phyloP scores from a whole-genome alignment of 35 echinoderm and acorn worm species.

The Patiria miniata region DNA sequence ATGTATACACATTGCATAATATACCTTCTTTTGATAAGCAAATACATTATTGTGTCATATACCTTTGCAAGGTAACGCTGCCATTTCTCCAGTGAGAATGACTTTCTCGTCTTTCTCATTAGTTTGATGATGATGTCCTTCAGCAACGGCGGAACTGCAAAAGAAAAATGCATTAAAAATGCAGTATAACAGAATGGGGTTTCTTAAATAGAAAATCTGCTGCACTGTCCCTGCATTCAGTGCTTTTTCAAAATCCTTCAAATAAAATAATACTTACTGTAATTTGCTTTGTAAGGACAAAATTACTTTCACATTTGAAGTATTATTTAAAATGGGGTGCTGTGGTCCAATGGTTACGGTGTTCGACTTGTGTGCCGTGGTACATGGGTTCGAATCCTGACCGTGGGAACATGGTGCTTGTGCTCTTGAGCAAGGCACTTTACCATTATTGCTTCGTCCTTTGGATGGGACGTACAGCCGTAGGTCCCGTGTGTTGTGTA shows the following conservation, averaged over 20 bases:
- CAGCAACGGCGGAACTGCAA: slow-evolving; percentile 58
- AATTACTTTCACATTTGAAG: no score
- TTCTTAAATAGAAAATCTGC: background rate
- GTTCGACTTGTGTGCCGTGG: no score
- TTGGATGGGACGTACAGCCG: no score
- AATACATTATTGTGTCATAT: background rate
- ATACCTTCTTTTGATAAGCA: no score
- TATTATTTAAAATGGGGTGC: no score
- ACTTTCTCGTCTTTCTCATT: slow-evolving; percentile 69
- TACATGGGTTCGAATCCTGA: no score
- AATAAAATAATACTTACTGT: background rate
- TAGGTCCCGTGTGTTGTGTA: no score
- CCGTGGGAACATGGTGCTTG: no score
- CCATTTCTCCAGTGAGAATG: slow-evolving; percentile 77
- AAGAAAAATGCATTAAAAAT: slow-evolving; percentile 2
- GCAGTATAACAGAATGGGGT: background rate
- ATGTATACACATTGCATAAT: no score
- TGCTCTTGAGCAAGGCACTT: no score
- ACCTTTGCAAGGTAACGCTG: slow-evolving; percentile 85
- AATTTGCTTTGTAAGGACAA: background rate
- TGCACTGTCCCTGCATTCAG: background rate
- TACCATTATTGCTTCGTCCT: no score
- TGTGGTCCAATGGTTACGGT: no score
- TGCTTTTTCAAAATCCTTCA: background rate
- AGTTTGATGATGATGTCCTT: slow-evolving; percentile 72